phyloP scores from a whole-genome alignment of 2,888 invertebrate species.

The Sesamia inferens region DNA sequence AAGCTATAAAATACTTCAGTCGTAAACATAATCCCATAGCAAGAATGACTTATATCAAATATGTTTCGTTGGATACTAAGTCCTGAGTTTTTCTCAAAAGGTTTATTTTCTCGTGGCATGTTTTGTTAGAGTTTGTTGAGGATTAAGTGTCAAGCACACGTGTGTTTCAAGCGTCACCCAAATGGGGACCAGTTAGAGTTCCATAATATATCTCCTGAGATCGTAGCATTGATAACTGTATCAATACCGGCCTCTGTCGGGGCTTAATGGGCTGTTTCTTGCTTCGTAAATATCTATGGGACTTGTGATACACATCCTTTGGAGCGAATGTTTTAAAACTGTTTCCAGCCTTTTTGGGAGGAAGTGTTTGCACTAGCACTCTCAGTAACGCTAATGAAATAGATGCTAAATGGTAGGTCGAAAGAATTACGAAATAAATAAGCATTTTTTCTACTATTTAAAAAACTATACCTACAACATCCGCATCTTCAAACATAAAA shows the following conservation, averaged over 20 bases:
- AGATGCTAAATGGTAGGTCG: slow-evolving; percentile 1
- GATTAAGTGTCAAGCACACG: slow-evolving; percentile 84
- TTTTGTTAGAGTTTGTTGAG: slow-evolving; percentile 66
- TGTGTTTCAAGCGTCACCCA: slow-evolving; percentile 86
- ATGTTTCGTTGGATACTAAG: slow-evolving; percentile 55
- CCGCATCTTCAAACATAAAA: slow-evolving; percentile 33
- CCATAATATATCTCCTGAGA: slow-evolving; percentile 81
- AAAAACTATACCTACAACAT: slow-evolving; percentile 13
- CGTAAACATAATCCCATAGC: slow-evolving; percentile 69
- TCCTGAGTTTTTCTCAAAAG: slow-evolving; percentile 51
- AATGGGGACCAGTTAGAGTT: slow-evolving; percentile 84
- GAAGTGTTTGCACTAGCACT: slow-evolving; percentile 6
- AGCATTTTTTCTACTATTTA: neutral
- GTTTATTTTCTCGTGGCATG: slow-evolving; percentile 63
- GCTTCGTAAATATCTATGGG: slow-evolving; percentile 68
- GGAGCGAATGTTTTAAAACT: slow-evolving; percentile 46
- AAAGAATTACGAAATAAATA: neutral
- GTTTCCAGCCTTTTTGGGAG: slow-evolving; percentile 29
- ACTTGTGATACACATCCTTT: slow-evolving; percentile 62
- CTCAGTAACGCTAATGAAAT: neutral
- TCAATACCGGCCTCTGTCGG: slow-evolving; percentile 75
- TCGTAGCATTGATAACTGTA: slow-evolving; percentile 82
- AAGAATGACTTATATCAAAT: slow-evolving; percentile 72
- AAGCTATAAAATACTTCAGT: slow-evolving; percentile 78
- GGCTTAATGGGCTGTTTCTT: slow-evolving; percentile 71